phyloP scores from a whole-genome alignment of 2,888 invertebrate species.

The Plagodis pulveraria region DNA sequence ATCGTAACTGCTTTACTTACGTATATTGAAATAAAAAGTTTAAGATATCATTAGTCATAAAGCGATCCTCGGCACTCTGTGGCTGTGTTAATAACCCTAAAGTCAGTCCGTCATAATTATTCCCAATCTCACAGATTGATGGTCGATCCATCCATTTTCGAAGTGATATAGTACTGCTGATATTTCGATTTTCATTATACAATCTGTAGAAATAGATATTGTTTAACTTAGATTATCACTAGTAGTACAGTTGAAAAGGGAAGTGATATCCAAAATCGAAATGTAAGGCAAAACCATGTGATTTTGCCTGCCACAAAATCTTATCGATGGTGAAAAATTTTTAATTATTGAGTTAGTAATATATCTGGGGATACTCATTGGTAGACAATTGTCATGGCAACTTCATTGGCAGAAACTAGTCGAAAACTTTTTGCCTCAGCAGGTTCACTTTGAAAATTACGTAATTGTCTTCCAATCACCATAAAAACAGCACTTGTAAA shows the following conservation, averaged over 20 bases:
- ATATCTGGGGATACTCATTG: no score
- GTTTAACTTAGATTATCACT: not conserved
- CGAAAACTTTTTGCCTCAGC: no score
- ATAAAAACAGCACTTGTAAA: no score
- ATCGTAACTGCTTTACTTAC: conserved; percentile 19
- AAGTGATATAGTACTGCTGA: conserved; percentile 7
- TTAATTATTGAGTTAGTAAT: no score
- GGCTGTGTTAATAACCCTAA: conserved; percentile 30
- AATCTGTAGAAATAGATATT: conserved; percentile 17
- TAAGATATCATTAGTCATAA: conserved; percentile 23
- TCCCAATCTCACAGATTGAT: conserved; percentile 21
- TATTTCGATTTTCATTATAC: conserved; percentile 19
- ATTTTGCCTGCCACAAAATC: no score
- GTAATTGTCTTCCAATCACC: no score
- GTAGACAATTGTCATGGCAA: no score
- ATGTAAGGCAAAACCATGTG: no score
- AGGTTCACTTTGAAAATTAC: no score
- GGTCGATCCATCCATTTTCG: conserved; percentile 27
- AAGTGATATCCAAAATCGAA: not conserved
- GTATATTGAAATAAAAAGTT: conserved; percentile 26
- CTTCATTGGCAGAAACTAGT: no score
- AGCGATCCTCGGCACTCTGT: conserved; percentile 24
- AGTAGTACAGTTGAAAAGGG: not conserved
- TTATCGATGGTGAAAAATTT: no score
- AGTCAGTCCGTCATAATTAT: conserved; percentile 21